Evolutionary conservation across 1,140 invertebrate species (phyloP).

Genomic region (Harlomillsia oculata): DNA sequence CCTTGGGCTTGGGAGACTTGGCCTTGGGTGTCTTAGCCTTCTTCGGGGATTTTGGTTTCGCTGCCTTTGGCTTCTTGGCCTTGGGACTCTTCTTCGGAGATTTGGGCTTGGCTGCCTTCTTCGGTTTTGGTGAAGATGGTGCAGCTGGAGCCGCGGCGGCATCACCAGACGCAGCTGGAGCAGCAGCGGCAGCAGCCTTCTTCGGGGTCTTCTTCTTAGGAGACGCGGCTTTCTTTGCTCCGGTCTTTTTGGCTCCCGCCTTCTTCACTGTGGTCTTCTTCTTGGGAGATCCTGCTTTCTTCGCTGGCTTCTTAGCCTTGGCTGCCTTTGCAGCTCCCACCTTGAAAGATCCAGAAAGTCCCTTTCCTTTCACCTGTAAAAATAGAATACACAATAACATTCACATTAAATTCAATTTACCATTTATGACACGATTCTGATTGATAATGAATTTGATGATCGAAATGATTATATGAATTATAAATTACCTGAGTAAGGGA

Average conservation of each 20-base stretch:
- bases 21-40: neutral
- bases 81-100: conserved; percentile 16
- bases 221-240: conserved; percentile 33
- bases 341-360: conserved; percentile 53
- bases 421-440: too few species aligned
- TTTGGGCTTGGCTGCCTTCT: conserved; percentile 23
- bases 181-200: conserved; percentile 29
- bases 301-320: conserved; percentile 36
- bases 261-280: conserved; percentile 6
- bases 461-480: too few species aligned
- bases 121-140: conserved; percentile 11
- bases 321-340: conserved; percentile 38
- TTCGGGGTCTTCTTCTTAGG: conserved; percentile 9
- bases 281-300: conserved; percentile 21
- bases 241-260: conserved; percentile 15
- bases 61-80: neutral
- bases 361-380: conserved; percentile 51
- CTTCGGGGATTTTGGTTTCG: neutral
- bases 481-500: conserved; percentile 39
- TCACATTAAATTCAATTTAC: too few species aligned
- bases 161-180: neutral
- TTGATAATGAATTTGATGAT: too few species aligned
- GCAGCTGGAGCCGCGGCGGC: conserved; percentile 16
- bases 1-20: neutral
- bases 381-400: too few species aligned